These are phyloP conservation scores for Acanthopagrus latus DNA, from an alignment of 2,797 vertebrate species.

Conservation along the genomic window DNA sequence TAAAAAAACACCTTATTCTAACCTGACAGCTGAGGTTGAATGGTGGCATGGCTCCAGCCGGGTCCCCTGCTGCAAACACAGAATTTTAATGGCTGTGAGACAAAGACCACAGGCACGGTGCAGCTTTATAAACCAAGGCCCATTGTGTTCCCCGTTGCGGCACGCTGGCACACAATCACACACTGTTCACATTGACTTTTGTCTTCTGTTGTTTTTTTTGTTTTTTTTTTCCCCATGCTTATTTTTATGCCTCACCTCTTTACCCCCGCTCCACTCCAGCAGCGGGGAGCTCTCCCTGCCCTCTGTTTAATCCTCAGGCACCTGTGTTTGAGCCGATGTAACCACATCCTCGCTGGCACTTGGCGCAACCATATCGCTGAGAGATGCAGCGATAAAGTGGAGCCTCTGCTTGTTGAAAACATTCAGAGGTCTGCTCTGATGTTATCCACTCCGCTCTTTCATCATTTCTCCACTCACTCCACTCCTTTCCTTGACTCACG, in stretches of 20 bases:
- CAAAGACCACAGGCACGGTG: conserved; percentile 83
- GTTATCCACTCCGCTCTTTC: conserved; percentile 22
- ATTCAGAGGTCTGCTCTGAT: conserved; percentile 34
- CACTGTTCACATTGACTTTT: conserved; percentile 76
- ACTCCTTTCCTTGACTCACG: conserved; percentile 13
- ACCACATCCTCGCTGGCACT: conserved; percentile 47
- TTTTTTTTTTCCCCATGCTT: conserved; percentile 46
- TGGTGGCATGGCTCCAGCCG: conserved; percentile 79
- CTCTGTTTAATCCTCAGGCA: conserved; percentile 75
- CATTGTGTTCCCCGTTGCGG: conserved; percentile 78
- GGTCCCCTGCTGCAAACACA: conserved; percentile 76
- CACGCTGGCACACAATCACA: conserved; percentile 84
- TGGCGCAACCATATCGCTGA: conserved; percentile 52
- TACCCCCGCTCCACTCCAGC: conserved; percentile 51
- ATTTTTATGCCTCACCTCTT: conserved; percentile 67
- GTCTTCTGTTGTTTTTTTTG: conserved; percentile 67
- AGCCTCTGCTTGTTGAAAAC: conserved; percentile 32
- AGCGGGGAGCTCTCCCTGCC: conserved; percentile 60
- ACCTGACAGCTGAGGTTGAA: conserved; percentile 85
- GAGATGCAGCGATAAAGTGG: conserved; percentile 53
- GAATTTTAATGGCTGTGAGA: conserved; percentile 84
- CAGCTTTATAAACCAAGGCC: conserved; percentile 81
- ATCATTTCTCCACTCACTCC: conserved; percentile 8
- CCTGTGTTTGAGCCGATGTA: conserved; percentile 59
- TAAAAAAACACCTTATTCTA: conserved; percentile 82